Evolutionary conservation across 2,888 invertebrate species (phyloP), one percentile per base, ranked within the genome.

Genomic region (Caenorhabditis auriculariae): DNA sequence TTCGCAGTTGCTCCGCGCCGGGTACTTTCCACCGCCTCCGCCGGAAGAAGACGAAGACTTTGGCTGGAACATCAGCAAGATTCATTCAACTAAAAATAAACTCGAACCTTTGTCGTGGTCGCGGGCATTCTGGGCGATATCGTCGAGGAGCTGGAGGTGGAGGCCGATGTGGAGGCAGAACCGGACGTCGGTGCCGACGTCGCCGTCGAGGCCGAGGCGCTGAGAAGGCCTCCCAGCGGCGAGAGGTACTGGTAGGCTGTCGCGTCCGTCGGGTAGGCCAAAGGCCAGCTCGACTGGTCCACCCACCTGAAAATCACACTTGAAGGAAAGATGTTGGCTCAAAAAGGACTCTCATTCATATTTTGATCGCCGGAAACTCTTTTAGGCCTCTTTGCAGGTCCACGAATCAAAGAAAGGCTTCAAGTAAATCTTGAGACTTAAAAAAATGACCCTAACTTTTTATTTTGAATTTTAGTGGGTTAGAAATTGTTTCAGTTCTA

Each of bases 1-100:
- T 84, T 95, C 95, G 85, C 96, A 98, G 43, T 94, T 95, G 3
- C 60, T 49, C n/a, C 56, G 57, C 17, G 58, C 15, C n/a, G 38
- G 59, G 29, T 65, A 67, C 26, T 64, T 66, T 9, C 61, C 61
- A 43, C 54, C 60, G 7, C 38, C 50, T 12, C 27, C 46, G 23
- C 12, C 51, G 27, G n/a, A n/a, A 43, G 19, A 24, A 47, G 17
- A 15, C 53, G 53, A 7, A 19, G 46, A 2, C 39, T 29, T 7
- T 46, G 26, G 12, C 54, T 54, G 15, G 39, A 48, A 47, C n/a
- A n/a, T n/a, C n/a, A n/a, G n/a, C n/a, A n/a, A n/a, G n/a, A n/a
- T n/a, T n/a, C n/a, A n/a, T n/a, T n/a, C n/a, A n/a, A n/a, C n/a
- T n/a, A n/a, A n/a, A n/a, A n/a, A n/a, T n/a, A n/a, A n/a, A n/a